Evolutionary conservation across 2,888 invertebrate genomes (phyloP).

Genomic region (Dryococelus australis): DNA sequence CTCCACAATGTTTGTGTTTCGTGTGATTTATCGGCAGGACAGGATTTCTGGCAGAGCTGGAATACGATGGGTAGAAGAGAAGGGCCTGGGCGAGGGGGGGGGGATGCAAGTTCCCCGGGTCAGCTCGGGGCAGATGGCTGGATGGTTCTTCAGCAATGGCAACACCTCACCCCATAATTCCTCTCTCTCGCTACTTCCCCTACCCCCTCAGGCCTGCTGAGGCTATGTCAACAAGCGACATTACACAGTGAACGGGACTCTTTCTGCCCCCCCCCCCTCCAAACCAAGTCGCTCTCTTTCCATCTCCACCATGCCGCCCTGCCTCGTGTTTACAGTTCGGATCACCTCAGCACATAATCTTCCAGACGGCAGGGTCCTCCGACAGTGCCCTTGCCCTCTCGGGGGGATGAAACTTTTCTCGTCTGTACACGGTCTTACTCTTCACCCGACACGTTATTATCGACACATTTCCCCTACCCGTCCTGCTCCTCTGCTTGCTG

Average conservation of each 20-base stretch:
- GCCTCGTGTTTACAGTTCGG: not conserved
- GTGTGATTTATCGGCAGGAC: slow-evolving; percentile 46
- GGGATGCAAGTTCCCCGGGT: not conserved
- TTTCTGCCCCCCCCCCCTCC: not conserved
- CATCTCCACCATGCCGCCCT: not conserved
- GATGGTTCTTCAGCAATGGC: slow-evolving; percentile 11
- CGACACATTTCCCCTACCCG: not conserved
- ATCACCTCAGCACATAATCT: slow-evolving; percentile 2
- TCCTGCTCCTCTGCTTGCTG: not conserved
- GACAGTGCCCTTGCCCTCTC: no score
- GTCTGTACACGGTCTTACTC: not conserved
- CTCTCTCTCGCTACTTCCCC: not conserved
- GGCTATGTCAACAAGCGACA: slow-evolving; percentile 3
- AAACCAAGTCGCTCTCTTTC: not conserved
- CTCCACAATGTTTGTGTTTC: slow-evolving; percentile 42
- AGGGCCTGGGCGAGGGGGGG: not conserved
- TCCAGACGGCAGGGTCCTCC: not conserved
- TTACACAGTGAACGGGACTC: slow-evolving; percentile 17
- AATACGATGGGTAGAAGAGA: not conserved
- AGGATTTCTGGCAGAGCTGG: slow-evolving; percentile 41
- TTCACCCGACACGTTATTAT: not conserved
- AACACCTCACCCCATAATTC: not conserved
- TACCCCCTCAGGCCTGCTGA: not conserved
- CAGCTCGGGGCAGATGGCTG: slow-evolving; percentile 2
- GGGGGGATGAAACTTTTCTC: not conserved